Evolutionary conservation across 2,888 invertebrate species (phyloP).

Genomic region (Myathropa florea): DNA sequence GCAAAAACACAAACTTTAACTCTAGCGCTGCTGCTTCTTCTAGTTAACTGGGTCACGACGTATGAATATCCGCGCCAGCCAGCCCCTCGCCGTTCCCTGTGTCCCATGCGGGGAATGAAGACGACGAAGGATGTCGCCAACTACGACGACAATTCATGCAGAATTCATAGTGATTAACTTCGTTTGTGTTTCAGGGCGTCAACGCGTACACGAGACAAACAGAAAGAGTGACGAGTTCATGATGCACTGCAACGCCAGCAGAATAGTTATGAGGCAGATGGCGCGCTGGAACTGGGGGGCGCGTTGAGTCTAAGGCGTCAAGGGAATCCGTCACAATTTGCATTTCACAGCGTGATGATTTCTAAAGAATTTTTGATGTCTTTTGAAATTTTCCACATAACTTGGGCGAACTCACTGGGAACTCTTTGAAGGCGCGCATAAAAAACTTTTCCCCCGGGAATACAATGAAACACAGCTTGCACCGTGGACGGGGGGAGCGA

Average conservation of each 20-base stretch:
- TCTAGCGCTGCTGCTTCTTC: not conserved
- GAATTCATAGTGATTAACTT: slow-evolving; percentile 71
- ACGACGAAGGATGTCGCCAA: slow-evolving; percentile 7
- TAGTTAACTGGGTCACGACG: slow-evolving; percentile 62
- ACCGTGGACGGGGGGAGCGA: not conserved
- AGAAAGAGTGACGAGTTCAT: slow-evolving; percentile 64
- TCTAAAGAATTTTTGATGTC: slow-evolving; percentile 64
- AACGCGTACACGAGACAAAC: slow-evolving; percentile 69
- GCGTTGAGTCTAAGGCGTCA: not conserved
- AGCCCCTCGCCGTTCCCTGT: too few species aligned
- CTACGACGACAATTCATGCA: slow-evolving; percentile 61
- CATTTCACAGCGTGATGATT: slow-evolving; percentile 62
- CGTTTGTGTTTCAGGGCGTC: slow-evolving; percentile 70
- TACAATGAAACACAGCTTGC: slow-evolving; percentile 23
- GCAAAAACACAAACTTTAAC: slow-evolving; percentile 54
- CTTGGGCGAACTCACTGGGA: slow-evolving; percentile 22
- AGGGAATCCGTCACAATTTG: slow-evolving; percentile 62
- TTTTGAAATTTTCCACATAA: slow-evolving; percentile 61
- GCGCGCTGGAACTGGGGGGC: not conserved
- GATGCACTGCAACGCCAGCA: slow-evolving; percentile 61
- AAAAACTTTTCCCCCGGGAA: slow-evolving; percentile 20
- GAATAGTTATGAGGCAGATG: slow-evolving; percentile 46
- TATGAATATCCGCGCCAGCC: slow-evolving; percentile 11
- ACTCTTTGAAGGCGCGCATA: slow-evolving; percentile 38
- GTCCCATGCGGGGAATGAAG: not conserved